phyloP scores from a whole-genome alignment of 2,888 invertebrate species.

The Ypsolopha scabrella region DNA sequence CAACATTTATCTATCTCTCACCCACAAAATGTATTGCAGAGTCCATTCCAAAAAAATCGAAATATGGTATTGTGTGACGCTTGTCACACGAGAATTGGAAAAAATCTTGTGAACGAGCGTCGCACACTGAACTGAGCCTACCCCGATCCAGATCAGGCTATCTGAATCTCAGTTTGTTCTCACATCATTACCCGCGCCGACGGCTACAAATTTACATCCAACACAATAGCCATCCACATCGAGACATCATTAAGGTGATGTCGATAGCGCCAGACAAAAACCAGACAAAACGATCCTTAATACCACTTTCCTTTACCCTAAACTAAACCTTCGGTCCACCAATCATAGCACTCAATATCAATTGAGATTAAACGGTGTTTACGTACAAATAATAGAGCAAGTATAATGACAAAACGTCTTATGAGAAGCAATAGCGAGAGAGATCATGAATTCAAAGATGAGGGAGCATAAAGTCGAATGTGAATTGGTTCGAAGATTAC shows the following conservation, averaged over 20 bases:
- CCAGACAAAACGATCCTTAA: slow-evolving; percentile 33
- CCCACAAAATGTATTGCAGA: neutral
- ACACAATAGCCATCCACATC: slow-evolving; percentile 71
- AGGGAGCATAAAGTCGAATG: slow-evolving; percentile 34
- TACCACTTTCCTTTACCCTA: slow-evolving; percentile 14
- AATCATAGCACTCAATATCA: slow-evolving; percentile 19
- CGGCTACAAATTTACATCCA: slow-evolving; percentile 71
- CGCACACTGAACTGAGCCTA: slow-evolving; percentile 53
- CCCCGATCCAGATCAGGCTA: slow-evolving; percentile 63
- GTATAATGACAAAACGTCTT: slow-evolving; percentile 56
- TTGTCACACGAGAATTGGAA: too few species aligned
- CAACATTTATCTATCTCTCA: neutral
- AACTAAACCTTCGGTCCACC: slow-evolving; percentile 26
- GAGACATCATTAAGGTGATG: slow-evolving; percentile 72
- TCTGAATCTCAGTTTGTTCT: slow-evolving; percentile 70
- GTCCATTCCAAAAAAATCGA: too few species aligned
- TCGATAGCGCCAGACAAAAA: slow-evolving; percentile 61
- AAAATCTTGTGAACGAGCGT: slow-evolving; percentile 24
- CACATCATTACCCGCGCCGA: slow-evolving; percentile 72
- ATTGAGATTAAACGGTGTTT: slow-evolving; percentile 24
- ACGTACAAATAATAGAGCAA: slow-evolving; percentile 22
- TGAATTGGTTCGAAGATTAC: slow-evolving; percentile 23
- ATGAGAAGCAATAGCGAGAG: slow-evolving; percentile 36
- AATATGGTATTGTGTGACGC: too few species aligned
- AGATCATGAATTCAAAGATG: slow-evolving; percentile 42